Base-by-base conservation (phyloP, 2,797 vertebrate species). In the Scleropages formosus region DNA sequence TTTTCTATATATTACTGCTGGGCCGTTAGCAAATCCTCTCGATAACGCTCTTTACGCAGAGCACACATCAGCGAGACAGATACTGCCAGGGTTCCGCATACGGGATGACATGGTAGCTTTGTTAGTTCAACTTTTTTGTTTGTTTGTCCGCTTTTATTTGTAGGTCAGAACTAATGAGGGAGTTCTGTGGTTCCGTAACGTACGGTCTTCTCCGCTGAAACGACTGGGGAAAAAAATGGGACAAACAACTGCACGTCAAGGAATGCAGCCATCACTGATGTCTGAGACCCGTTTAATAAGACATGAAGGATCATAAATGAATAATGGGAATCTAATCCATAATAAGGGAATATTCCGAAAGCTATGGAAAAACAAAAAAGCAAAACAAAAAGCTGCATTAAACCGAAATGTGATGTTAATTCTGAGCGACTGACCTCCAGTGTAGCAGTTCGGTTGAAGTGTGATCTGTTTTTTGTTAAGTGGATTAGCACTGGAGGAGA, bases 391-490 rank as follows among this genome's bases (percentile, higher is more conserved):
- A 39, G 31, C 31, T 2, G 31, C 31, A 39, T 2, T 6, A 39
- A 6, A 39, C 2, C 31, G 31, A 39, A 39, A 39, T 6, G 31
- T 39, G 31, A 39, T 39, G 39, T 39, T 2, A 51, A 68, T 47
- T 49, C 60, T 18, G 6, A 58, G 31, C n/a, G 24, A 66, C 59
- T 61, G 51, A 51, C 26, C 16, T 22, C 65, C 31, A 20, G 31
- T 31, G 53, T 20, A 73, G 63, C 47, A 68, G n/a, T 26, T 12
- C 53, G 47, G 49, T n/a, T 53, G 51, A 4, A 24, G 62, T 27
- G 18, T 15, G 46, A 60, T 72, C 75, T 77, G 75, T 60, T 71
- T 76, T 61, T 77, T 24, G 20, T 72, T 72, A 72, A 71, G 61
- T 24, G 9, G 18, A 24, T 53, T 66, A 73, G 56, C 72, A 66